These are phyloP conservation scores for Enteromius afrohamiltoni DNA, from an alignment of 2,797 vertebrate species.

Conservation along the genomic window DNA sequence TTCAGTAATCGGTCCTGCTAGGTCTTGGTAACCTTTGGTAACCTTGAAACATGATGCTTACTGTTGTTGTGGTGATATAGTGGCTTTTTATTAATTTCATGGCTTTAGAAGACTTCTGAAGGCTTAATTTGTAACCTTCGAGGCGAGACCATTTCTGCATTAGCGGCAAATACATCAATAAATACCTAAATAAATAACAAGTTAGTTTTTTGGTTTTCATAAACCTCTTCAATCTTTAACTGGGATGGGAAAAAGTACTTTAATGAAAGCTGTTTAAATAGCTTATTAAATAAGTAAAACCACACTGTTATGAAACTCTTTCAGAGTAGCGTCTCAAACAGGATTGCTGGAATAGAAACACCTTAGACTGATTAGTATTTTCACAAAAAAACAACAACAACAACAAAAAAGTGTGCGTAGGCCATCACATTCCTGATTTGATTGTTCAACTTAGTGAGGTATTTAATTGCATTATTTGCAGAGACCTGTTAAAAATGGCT, in stretches of 20 bases:
- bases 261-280: background rate
- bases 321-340: slow-evolving; percentile 33
- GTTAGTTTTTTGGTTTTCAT: background rate
- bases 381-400: slow-evolving; percentile 8
- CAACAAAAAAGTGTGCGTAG: slow-evolving; percentile 17
- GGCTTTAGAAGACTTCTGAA: background rate
- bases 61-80: background rate
- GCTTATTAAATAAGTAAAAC: slow-evolving; percentile 11
- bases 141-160: background rate
- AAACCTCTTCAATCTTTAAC: background rate
- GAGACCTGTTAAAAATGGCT: slow-evolving; percentile 23
- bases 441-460: slow-evolving; percentile 34
- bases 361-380: slow-evolving; percentile 40
- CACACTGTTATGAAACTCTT: slow-evolving; percentile 15
- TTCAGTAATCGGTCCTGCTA: background rate
- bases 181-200: background rate
- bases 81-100: background rate
- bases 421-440: slow-evolving; percentile 39
- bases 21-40: background rate
- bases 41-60: background rate
- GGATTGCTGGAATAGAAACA: slow-evolving; percentile 25
- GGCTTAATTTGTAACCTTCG: background rate
- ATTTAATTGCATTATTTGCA: slow-evolving; percentile 33
- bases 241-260: background rate
- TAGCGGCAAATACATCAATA: background rate